These are phyloP conservation scores for Arvicanthis niloticus DNA, from an alignment of 2,113 vertebrate genomes.

Conservation along the genomic window DNA sequence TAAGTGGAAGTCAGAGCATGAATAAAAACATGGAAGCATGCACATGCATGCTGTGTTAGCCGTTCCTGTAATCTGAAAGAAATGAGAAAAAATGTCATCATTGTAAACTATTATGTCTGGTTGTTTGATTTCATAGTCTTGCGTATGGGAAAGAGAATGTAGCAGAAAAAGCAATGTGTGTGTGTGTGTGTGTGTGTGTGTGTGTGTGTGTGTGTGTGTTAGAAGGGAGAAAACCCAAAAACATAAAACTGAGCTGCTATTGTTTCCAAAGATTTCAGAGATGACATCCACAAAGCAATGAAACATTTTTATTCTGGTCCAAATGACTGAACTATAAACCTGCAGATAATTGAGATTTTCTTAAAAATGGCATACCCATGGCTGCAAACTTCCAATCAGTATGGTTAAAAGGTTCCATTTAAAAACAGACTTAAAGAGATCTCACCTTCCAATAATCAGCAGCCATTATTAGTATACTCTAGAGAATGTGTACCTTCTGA, in stretches of 20 bases:
- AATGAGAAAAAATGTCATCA: constrained; percentile 2
- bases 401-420: background rate
- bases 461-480: background rate
- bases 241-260: background rate
- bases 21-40: background rate
- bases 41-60: background rate
- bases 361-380: background rate
- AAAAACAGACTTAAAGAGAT: background rate
- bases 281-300: background rate
- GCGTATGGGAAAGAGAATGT: background rate
- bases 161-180: background rate
- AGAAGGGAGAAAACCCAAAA: background rate
- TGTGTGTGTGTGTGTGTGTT: background rate
- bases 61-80: background rate
- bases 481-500: background rate
- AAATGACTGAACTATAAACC: background rate
- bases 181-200: background rate
- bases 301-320: background rate
- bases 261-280: constrained; percentile 14
- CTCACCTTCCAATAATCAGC: background rate
- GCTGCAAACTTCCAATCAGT: constrained; percentile 43
- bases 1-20: background rate
- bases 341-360: background rate
- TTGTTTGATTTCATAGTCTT: background rate
- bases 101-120: background rate